These are phyloP conservation scores for Pachliopta kotzebuea DNA, from an alignment of 2,888 invertebrate species.

Conservation along the genomic window DNA sequence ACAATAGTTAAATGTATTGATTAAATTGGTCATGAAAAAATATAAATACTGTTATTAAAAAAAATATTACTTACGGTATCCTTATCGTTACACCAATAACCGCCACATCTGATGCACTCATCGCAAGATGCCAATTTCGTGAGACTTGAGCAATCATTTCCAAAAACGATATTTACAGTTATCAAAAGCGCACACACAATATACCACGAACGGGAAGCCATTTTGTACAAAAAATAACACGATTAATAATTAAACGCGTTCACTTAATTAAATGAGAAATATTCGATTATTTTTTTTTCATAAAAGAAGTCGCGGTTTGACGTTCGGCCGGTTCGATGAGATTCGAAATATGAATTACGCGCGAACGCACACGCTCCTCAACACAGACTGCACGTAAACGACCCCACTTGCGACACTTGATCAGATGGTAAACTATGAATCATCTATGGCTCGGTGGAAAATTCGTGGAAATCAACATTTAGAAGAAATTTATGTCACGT, in stretches of 20 bases:
- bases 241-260: neutral
- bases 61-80: slow-evolving; percentile 41
- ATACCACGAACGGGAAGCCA: slow-evolving; percentile 55
- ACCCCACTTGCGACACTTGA: slow-evolving; percentile 39
- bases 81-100: slow-evolving; percentile 56
- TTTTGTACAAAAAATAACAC: slow-evolving; percentile 37
- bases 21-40: neutral
- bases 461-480: slow-evolving; percentile 56
- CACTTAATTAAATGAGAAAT: neutral
- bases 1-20: too few relatives aligned
- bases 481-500: slow-evolving; percentile 22
- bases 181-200: slow-evolving; percentile 51
- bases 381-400: slow-evolving; percentile 47
- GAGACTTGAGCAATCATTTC: slow-evolving; percentile 42
- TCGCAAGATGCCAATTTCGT: slow-evolving; percentile 49
- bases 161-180: slow-evolving; percentile 50
- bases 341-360: slow-evolving; percentile 53
- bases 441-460: slow-evolving; percentile 50
- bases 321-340: slow-evolving; percentile 27
- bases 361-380: slow-evolving; percentile 42
- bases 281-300: neutral
- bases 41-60: neutral
- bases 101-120: slow-evolving; percentile 61
- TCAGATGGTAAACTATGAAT: slow-evolving; percentile 52
- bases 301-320: slow-evolving; percentile 16